Evolutionary conservation across 2,797 vertebrate genomes (phyloP).

Genomic region (Hydrolagus colliei): DNA sequence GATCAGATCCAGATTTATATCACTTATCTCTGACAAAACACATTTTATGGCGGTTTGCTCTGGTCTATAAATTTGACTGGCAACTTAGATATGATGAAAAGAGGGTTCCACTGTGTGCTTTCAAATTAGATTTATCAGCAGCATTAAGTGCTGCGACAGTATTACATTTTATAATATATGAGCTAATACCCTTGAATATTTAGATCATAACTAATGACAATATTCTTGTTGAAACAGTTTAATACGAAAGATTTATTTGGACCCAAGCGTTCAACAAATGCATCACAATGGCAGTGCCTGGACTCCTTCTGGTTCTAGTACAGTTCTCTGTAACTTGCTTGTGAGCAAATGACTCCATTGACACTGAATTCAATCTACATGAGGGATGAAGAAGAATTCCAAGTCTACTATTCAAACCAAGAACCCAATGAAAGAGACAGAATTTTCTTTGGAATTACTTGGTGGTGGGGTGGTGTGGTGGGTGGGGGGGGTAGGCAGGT

Average conservation of each 20-base stretch:
- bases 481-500: too few relatives aligned
- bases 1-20: slow-evolving; percentile 18
- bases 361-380: not conserved
- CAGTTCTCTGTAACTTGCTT: not conserved
- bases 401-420: not conserved
- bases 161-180: slow-evolving; percentile 28
- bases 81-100: slow-evolving; percentile 28
- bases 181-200: slow-evolving; percentile 26
- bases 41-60: slow-evolving; percentile 14
- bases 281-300: not conserved
- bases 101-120: slow-evolving; percentile 15
- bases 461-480: too few relatives aligned
- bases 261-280: not conserved
- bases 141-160: slow-evolving; percentile 8
- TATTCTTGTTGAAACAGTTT: slow-evolving; percentile 20
- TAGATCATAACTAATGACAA: slow-evolving; percentile 22
- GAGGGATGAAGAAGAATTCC: not conserved
- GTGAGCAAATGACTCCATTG: not conserved
- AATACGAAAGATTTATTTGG: slow-evolving; percentile 11
- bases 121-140: slow-evolving; percentile 32
- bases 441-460: not conserved
- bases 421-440: not conserved
- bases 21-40: slow-evolving; percentile 21
- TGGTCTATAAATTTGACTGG: slow-evolving; percentile 25
- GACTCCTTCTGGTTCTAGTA: not conserved